Conservation (phyloP, 2,888 invertebrate genomes). For the Crepidodera aurea region DNA sequence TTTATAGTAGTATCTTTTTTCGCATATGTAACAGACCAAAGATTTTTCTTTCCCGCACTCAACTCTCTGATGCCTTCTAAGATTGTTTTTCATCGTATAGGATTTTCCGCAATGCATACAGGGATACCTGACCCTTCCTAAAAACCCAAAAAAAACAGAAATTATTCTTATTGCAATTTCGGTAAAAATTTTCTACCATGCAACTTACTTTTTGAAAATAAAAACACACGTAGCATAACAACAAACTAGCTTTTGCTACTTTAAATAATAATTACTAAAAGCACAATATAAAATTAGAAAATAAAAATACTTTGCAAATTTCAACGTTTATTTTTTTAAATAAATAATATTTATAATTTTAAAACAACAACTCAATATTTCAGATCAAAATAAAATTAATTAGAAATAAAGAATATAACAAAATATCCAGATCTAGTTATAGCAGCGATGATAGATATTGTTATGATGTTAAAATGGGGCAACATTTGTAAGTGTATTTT, state of each 20-base stretch:
- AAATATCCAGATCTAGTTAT: too few species aligned
- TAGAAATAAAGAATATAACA: too few species aligned
- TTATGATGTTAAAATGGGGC: too few species aligned
- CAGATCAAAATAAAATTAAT: too few species aligned
- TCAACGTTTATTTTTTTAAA: too few species aligned
- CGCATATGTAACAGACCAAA: conserved; percentile 46
- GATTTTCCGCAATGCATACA: conserved; percentile 44
- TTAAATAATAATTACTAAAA: not conserved
- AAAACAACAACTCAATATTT: too few species aligned
- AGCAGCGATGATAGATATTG: too few species aligned
- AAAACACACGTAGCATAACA: not conserved
- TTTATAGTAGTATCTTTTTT: conserved; percentile 50
- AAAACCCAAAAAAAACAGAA: conserved; percentile 8
- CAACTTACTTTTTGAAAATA: conserved; percentile 11
- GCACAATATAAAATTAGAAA: too few species aligned
- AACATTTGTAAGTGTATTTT: too few species aligned
- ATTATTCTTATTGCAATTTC: not conserved
- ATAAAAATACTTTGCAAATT: too few species aligned
- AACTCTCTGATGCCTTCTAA: conserved; percentile 48
- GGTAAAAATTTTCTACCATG: conserved; percentile 1
- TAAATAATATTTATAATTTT: too few species aligned
- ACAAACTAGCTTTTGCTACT: not conserved
- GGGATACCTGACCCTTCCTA: conserved; percentile 27
- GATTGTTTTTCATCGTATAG: conserved; percentile 45
- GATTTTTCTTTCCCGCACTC: conserved; percentile 53